These are phyloP conservation scores for Stegodyphus dumicola DNA, from an alignment of 1,140 invertebrate genomes.

Conservation along the genomic window DNA sequence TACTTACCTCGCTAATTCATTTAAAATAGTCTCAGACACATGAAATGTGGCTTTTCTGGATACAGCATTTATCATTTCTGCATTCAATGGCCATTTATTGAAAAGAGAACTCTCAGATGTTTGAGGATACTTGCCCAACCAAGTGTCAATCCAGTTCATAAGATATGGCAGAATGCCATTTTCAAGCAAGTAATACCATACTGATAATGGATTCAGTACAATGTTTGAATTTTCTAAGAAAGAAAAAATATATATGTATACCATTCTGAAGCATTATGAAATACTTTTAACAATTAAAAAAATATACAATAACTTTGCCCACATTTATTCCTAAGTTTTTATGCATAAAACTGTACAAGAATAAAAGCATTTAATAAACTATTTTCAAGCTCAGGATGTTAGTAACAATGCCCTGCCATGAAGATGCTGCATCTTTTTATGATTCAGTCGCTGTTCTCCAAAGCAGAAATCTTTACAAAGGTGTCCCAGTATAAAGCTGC, in stretches of 20 bases:
- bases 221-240: neutral
- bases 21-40: constrained; percentile 38
- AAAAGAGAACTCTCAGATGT: constrained; percentile 1
- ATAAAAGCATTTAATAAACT: too few species aligned
- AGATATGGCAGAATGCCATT: constrained; percentile 33
- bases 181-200: constrained; percentile 54
- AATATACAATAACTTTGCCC: too few species aligned
- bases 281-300: too few species aligned
- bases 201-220: constrained; percentile 1
- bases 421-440: too few species aligned
- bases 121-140: constrained; percentile 18
- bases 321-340: too few species aligned
- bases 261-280: too few species aligned
- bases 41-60: constrained; percentile 16
- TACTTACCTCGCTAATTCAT: constrained; percentile 32
- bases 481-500: too few species aligned
- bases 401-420: too few species aligned
- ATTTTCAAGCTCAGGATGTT: too few species aligned
- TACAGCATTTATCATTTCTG: constrained; percentile 47
- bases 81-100: constrained; percentile 24
- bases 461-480: too few species aligned
- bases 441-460: too few species aligned
- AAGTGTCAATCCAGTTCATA: constrained; percentile 41
- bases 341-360: too few species aligned
- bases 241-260: neutral